A percentile compares a stretch with the other conserved stretches of the same genome.
These are phyloP conservation scores for Drosophila parabipectinata DNA, from an alignment of 1,140 invertebrate genomes.

Conservation along the genomic window DNA sequence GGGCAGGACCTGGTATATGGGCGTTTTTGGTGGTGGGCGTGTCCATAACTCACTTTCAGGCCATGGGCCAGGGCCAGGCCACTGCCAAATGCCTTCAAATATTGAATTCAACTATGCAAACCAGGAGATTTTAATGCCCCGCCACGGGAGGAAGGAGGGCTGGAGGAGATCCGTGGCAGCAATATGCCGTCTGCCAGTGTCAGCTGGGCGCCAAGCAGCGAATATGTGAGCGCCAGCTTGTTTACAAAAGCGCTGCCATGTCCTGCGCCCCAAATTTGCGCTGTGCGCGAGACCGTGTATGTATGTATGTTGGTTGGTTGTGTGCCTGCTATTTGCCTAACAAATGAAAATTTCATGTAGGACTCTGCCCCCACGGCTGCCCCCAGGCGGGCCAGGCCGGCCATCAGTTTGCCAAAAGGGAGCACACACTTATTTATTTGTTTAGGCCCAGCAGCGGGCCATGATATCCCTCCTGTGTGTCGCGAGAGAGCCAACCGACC, in stretches of 20 bases:
- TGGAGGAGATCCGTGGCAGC: constrained; percentile 9
- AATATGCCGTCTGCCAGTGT: constrained; percentile 68
- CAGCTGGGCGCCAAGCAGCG: constrained; percentile 62
- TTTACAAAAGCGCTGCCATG: constrained; percentile 57
- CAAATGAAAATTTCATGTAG: constrained; percentile 81
- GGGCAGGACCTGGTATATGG: constrained; percentile 27
- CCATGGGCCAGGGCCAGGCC: constrained; percentile 26
- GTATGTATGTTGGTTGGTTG: constrained; percentile 24
- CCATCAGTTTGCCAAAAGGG: constrained; percentile 75
- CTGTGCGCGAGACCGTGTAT: constrained; percentile 13
- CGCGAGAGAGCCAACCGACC: constrained; percentile 25
- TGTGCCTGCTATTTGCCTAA: constrained; percentile 69
- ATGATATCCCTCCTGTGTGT: constrained; percentile 46
- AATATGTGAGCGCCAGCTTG: constrained; percentile 33
- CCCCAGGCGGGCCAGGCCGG: constrained; percentile 55
- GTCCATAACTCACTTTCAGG: constrained; percentile 61
- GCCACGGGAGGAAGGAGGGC: constrained; percentile 3
- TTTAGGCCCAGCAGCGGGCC: constrained; percentile 73
- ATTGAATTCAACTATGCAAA: constrained; percentile 66
- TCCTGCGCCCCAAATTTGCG: constrained; percentile 39
- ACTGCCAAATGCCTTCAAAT: constrained; percentile 59
- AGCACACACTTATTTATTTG: constrained; percentile 78
- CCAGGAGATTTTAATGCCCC: constrained; percentile 30
- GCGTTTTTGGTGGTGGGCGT: constrained; percentile 9
- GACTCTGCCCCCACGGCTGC: constrained; percentile 5